phyloP scores from a whole-genome alignment of 1,140 invertebrate species.

The Lucilia cuprina region DNA sequence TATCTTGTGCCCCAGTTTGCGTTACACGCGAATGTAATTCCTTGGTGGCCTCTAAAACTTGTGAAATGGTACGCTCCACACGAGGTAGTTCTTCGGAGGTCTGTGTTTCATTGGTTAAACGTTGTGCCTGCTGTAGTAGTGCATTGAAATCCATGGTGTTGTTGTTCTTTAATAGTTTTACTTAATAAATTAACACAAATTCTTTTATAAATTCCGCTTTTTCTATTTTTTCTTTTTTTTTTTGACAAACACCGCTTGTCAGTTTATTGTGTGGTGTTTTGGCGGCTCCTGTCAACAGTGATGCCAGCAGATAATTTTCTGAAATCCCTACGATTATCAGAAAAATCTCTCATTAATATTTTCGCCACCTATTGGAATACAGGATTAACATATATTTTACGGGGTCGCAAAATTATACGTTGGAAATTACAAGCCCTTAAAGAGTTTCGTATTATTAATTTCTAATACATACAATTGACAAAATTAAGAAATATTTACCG shows the following conservation, averaged over 20 bases:
- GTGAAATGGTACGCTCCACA: constrained; percentile 88
- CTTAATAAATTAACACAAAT: not conserved
- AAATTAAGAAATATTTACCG: no score
- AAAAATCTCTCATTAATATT: no score
- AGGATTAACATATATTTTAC: no score
- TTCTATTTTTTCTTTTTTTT: not conserved
- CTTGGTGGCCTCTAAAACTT: constrained; percentile 90
- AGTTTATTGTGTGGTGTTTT: not conserved
- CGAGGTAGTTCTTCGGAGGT: constrained; percentile 81
- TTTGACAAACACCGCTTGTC: not conserved
- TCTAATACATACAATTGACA: no score
- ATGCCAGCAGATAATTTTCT: no score
- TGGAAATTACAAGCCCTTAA: no score
- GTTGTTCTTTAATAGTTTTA: not conserved
- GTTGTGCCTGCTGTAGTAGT: constrained; percentile 88
- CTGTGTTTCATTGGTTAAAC: constrained; percentile 87
- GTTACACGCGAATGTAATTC: constrained; percentile 86
- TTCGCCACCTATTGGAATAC: no score
- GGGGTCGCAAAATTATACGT: no score
- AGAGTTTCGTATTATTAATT: no score
- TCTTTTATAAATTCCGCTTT: not conserved
- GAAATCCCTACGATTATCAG: no score
- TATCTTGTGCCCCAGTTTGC: constrained; percentile 83
- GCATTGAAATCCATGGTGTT: constrained; percentile 76
- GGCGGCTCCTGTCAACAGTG: constrained; percentile 14